Evolutionary conservation across 1,140 invertebrate genomes (phyloP), one percentile per base, ranked within the genome.

Genomic region (Meloidogyne chitwoodi): DNA sequence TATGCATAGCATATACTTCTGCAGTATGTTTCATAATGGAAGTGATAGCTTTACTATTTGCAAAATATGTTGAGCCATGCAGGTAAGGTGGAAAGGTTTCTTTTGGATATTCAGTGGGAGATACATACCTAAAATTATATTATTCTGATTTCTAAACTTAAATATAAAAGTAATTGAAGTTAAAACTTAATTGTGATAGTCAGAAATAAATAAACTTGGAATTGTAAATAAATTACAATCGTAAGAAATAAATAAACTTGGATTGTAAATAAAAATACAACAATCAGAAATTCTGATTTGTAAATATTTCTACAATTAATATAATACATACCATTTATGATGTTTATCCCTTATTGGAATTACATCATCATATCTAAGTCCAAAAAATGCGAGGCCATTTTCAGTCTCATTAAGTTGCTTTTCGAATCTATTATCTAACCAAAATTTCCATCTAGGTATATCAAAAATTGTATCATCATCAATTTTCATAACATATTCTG

Each of bases 351-450:
- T 44, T 26, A 70, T 19, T 70, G 68, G 68, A 6, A 8, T 24
- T 1, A 6, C 38, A 8, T 29, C 34, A 27, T 14, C 16, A 14
- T n/a, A 70, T 27, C 12, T 10, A 10, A n/a, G 4, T 14, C 68
- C 68, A 29, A 70, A 70, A 41, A 70, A 44, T 8, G 34, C 68
- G 14, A 61, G 5, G 5, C 34, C 68, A 6, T 29, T 29, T 44
- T 70, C 38, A 19, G 3, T n/a, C 19, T 41, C 68, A n/a, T 56
- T 56, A n/a, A 56, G n/a, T 56, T 56, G 48, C 29, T 44, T 70
- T 70, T 19, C 44, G 63, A 73, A 73, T 73, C 61, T 73, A n/a
- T 73, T 61, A n/a, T 64, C 70, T 61, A 73, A 27, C 70, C 70
- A 73, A 24, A 34, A 56, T 22, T 63, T 24, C 44, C 29, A 62